Base-by-base conservation (phyloP, 2,113 vertebrate species). In the Crocuta crocuta region DNA sequence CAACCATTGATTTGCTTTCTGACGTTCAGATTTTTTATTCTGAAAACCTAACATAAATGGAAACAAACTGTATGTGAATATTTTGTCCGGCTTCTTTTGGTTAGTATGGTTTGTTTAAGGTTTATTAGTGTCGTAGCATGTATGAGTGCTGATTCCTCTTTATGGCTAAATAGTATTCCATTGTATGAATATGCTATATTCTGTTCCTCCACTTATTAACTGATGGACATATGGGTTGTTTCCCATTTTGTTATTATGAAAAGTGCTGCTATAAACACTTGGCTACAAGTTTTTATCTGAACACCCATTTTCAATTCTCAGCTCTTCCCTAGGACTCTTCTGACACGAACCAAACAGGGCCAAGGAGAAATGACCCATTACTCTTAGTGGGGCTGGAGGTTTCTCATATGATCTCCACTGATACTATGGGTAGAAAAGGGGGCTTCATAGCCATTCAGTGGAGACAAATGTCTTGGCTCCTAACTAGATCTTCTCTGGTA, bases 21-120 rank as follows among this genome's bases (percentile, higher is more conserved):
- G 13, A 70, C 23, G 50, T 63, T 91, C 63, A 10, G 26, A 53
- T 50, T 84, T 84, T n/a, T 12, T 28, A 61, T 33, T 78, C 33
- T 61, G 33, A 33, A 53, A 58, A 93, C 43, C 61, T 85, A 85
- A 16, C 53, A 53, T 78, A 78, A 96, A 70, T n/a, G 15, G 13
- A 33, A 50, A 48, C 10, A 28, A 70, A 70, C 1, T 26, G 24
- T 53, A 65, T 74, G 28, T 45, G 10, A 55, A 87, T 66, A 35
- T 53, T 65, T 61, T 76, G 43, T 74, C 83, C 50, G 55, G 55
- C 17, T 83, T 76, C 31, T 78, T 92, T 89, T 76, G 55, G 19
- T 31, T 86, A 58, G 16, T 0, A 6, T 55, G 45, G 33, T 61
- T 58, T 76, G 83, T 76, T 61, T 13, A 68, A 55, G 1, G 7